A percentile compares a stretch with the other conserved stretches of the same genome.
Evolutionary conservation across 1,140 invertebrate species (phyloP).

Genomic region (Cheumatopsyche charites): DNA sequence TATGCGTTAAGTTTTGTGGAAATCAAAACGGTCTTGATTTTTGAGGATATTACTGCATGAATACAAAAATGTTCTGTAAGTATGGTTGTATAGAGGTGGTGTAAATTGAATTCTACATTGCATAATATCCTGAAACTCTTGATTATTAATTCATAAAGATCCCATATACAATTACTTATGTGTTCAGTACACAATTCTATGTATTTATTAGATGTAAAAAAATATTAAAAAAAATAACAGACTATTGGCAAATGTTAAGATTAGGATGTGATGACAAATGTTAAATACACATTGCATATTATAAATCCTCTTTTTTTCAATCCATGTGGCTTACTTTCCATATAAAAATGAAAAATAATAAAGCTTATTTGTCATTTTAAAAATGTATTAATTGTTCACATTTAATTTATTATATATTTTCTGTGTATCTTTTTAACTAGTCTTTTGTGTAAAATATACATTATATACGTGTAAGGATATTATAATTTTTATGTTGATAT

Average conservation of each 20-base stretch:
- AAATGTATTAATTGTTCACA: constrained; percentile 3
- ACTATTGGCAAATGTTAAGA: constrained; percentile 1
- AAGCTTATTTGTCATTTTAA: constrained; percentile 10
- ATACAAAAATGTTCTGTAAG: neutral
- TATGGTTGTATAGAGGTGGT: neutral
- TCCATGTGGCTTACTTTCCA: constrained; percentile 26
- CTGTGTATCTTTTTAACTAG: constrained; percentile 44
- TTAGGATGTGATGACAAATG: too few relatives aligned
- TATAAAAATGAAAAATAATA: neutral
- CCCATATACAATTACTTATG: too few relatives aligned
- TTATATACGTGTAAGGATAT: constrained; percentile 37
- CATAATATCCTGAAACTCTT: neutral
- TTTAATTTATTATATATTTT: constrained; percentile 40
- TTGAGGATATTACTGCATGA: constrained; percentile 13
- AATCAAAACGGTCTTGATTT: constrained; percentile 12
- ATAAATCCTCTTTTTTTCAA: neutral
- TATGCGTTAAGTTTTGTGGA: constrained; percentile 1
- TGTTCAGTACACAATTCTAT: too few relatives aligned
- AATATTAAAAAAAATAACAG: neutral
- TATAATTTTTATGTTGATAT: constrained; percentile 36
- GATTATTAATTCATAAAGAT: too few relatives aligned
- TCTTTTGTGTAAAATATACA: constrained; percentile 44
- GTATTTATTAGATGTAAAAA: too few relatives aligned
- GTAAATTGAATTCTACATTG: neutral
- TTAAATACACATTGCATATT: neutral